A percentile compares a stretch with the other conserved stretches of the same genome.
Conservation (phyloP, 2,113 vertebrate genomes). For the Aepyceros melampus region DNA sequence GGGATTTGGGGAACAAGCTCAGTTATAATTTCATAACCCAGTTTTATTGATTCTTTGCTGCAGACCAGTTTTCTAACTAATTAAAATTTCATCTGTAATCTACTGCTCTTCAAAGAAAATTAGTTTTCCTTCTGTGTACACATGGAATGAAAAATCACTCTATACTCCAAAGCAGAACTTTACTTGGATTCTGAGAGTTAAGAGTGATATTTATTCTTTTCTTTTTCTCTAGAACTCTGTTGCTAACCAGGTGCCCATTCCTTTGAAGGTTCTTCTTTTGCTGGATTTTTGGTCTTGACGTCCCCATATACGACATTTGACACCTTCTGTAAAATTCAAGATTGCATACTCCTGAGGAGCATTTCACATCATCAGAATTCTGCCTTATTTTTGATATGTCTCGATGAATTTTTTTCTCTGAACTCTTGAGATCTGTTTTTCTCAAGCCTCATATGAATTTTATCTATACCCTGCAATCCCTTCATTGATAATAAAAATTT, state of each 20-base stretch:
- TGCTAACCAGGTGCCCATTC: no score
- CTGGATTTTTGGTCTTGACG: not conserved
- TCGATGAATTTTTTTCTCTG: not conserved
- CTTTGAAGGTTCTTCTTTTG: not conserved
- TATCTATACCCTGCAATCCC: no score
- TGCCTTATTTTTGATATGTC: not conserved
- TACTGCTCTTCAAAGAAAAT: not conserved
- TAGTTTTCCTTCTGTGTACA: not conserved
- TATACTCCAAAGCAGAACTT: not conserved
- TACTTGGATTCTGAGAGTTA: not conserved
- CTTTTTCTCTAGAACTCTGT: not conserved
- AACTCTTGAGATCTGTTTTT: not conserved
- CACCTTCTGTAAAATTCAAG: not conserved
- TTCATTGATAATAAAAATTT: not conserved
- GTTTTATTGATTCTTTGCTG: not conserved
- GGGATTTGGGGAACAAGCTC: not conserved
- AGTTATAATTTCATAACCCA: not conserved
- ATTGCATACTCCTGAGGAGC: not conserved
- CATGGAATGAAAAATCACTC: not conserved
- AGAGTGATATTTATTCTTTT: not conserved
- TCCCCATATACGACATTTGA: not conserved
- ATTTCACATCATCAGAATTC: not conserved
- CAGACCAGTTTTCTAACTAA: not conserved
- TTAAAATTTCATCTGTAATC: not conserved
- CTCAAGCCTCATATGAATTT: not conserved